These are phyloP conservation scores for Riparia riparia DNA, from an alignment of 2,113 vertebrate genomes.

Conservation along the genomic window DNA sequence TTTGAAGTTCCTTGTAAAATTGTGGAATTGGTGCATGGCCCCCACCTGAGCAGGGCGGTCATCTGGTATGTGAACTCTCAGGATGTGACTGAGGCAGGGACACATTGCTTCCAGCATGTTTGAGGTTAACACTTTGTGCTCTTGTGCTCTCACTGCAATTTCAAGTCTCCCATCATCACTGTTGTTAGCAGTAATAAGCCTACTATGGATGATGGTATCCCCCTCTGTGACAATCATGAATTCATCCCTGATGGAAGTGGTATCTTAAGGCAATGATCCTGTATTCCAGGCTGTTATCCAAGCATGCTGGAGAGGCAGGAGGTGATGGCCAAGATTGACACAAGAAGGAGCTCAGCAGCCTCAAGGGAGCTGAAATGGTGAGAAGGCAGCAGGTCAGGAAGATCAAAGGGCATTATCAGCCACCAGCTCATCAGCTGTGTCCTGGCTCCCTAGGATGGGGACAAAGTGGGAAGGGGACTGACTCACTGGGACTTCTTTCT, in stretches of 20 bases:
- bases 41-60: not conserved
- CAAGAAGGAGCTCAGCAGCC: not conserved
- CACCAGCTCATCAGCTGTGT: not conserved
- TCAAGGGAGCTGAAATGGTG: not conserved
- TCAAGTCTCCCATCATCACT: not conserved
- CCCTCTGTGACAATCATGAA: not conserved
- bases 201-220: not conserved
- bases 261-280: not conserved
- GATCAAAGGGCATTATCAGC: not conserved
- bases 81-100: not conserved
- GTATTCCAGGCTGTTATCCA: not conserved
- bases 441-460: not conserved
- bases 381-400: not conserved
- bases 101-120: not conserved
- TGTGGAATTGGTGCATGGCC: not conserved
- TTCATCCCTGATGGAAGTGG: not conserved
- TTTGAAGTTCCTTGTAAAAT: slow-evolving; percentile 32
- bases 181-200: not conserved
- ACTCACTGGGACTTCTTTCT: not conserved
- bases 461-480: not conserved
- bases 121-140: not conserved
- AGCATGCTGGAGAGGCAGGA: not conserved
- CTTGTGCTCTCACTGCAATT: not conserved
- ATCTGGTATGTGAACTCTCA: not conserved
- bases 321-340: not conserved